Evolutionary conservation across 1,140 invertebrate species (phyloP), one percentile per base, ranked within the genome.

Genomic region (Aradophagus sp.): DNA sequence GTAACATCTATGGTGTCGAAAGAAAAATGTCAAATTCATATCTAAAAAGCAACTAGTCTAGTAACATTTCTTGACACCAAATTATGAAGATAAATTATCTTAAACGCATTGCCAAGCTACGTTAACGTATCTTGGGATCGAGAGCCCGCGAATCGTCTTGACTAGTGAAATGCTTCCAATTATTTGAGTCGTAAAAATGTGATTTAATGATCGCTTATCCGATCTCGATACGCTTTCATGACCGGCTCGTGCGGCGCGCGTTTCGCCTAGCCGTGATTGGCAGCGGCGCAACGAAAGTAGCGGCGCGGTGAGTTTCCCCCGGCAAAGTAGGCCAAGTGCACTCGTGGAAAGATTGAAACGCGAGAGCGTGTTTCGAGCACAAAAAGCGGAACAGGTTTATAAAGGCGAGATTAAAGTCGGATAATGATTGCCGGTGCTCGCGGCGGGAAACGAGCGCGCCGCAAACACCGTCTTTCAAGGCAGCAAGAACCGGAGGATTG

Each of bases 161-260:
- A 31, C 34, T 48, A 62, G 56, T 38, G 48, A 56, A 47, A 53
- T 59, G 45, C 42, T 65, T 50, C 55, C 66, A 70, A 74, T 70
- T 66, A 62, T 62, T 65, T 59, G 29, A 12, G 41, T 45, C 55
- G 48, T 56, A n/a, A 66, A 71, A 65, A 26, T 55, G 38, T 50
- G 36, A 45, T 59, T 71, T 59, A 59, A 65, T 52, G 53, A 74
- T 41, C 36, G 59, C 45, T 56, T 65, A 67, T 75, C 53, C 55
- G 67, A 65, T 73, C 56, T 55, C 69, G 75, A 73, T 73, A 75
- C 73, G 75, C 75, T 77, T 77, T 77, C 73, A 65, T 44, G 66
- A 65, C 68, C 53, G 61, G 53, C 47, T 58, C 39, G n/a, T 58
- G 55, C 58, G 66, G 42, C 36, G 55, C 34, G 58, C 68, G 67